Conservation (phyloP, 30 jellyfish, hydroid and myxozoan genomes). For the Rhopilema esculentum region DNA sequence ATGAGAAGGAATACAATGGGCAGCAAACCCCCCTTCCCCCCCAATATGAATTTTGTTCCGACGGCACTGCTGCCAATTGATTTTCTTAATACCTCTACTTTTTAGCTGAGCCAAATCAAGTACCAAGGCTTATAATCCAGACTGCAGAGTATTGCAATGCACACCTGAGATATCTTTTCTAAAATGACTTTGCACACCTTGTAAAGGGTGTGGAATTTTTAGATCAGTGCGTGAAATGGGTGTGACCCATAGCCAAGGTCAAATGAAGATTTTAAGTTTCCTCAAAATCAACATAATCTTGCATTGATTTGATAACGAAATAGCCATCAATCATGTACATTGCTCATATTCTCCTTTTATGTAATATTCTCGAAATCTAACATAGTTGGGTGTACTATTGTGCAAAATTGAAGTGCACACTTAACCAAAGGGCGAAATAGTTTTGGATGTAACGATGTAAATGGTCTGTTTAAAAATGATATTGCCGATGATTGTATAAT, state of each 20-base stretch:
- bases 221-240: too few relatives aligned
- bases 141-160: not conserved
- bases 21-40: too few relatives aligned
- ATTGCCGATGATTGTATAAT: slow-evolving; percentile 10
- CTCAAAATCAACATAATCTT: too few relatives aligned
- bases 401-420: not conserved
- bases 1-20: too few relatives aligned
- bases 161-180: not conserved
- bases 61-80: not conserved
- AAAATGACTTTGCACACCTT: too few relatives aligned
- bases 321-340: not conserved
- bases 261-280: too few relatives aligned
- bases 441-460: not conserved
- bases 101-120: not conserved
- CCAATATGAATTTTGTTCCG: too few relatives aligned
- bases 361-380: not conserved
- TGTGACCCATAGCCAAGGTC: too few relatives aligned
- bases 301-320: too few relatives aligned
- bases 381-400: not conserved
- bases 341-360: not conserved
- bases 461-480: slow-evolving; percentile 22
- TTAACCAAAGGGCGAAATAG: not conserved
- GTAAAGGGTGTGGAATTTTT: too few relatives aligned
- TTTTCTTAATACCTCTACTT: not conserved
- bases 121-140: not conserved